Percentiles rank a stretch among this genome's conserved stretches.
Conservation (phyloP, 35 echinoderm and acorn worm species). For the Lytechinus pictus region DNA sequence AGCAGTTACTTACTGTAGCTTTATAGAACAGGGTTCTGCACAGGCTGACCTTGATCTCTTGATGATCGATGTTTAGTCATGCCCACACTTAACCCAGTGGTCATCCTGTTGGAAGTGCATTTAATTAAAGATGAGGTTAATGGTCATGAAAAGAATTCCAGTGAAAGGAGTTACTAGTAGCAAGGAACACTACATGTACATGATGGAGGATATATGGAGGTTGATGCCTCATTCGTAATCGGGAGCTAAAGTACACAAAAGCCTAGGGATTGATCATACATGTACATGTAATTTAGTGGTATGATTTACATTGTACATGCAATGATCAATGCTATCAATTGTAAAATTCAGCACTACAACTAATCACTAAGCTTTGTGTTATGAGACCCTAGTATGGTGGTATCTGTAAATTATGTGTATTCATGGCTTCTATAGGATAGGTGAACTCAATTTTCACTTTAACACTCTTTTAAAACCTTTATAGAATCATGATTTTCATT, state of each 20-base stretch:
- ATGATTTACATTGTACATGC: no score
- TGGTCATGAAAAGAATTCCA: neutral
- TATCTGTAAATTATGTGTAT: no score
- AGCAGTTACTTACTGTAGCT: no score
- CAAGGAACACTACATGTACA: neutral
- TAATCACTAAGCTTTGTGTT: no score
- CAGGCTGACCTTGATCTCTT: neutral
- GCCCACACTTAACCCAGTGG: neutral
- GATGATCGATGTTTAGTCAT: conserved; percentile 14
- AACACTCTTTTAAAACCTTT: no score
- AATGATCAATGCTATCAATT: no score
- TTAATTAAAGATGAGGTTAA: conserved; percentile 2
- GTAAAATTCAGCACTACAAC: no score
- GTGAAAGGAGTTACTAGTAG: neutral
- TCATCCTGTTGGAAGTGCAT: conserved; percentile 29
- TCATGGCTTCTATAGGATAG: no score
- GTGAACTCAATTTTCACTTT: no score
- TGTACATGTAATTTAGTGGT: no score
- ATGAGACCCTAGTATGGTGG: no score
- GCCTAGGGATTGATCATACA: neutral
- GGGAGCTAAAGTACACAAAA: neutral
- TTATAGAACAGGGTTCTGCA: neutral
- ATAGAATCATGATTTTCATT: no score
- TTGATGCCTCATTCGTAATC: neutral
- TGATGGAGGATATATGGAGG: neutral